Evolutionary conservation across 2,888 invertebrate genomes (phyloP).

Genomic region (Macropis europaea): DNA sequence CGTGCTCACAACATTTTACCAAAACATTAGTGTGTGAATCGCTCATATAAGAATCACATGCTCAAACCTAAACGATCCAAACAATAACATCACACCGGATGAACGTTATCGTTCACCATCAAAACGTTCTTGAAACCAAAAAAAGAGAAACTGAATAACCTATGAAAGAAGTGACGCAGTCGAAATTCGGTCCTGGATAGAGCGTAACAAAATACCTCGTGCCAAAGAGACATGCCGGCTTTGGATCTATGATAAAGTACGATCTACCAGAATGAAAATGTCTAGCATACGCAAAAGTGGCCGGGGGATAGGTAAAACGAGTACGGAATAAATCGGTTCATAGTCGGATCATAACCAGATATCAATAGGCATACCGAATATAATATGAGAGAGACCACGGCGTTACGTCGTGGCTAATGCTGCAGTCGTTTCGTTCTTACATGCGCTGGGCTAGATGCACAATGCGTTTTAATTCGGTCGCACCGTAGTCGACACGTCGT

Average conservation of each 20-base stretch:
- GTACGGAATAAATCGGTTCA: constrained; percentile 14
- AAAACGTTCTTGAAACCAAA: too few relatives aligned
- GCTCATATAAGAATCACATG: too few relatives aligned
- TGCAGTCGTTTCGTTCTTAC: constrained; percentile 69
- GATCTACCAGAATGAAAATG: constrained; percentile 34
- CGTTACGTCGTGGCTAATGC: constrained; percentile 55
- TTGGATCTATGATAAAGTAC: constrained; percentile 16
- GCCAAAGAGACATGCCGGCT: constrained; percentile 49
- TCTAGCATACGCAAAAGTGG: background rate
- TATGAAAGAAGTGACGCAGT: too few relatives aligned
- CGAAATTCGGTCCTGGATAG: constrained; percentile 37
- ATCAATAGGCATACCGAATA: constrained; percentile 58
- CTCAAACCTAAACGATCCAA: too few relatives aligned
- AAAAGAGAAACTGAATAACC: too few relatives aligned
- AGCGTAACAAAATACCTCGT: constrained; percentile 33
- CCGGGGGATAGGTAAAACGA: background rate
- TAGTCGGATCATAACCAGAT: constrained; percentile 40
- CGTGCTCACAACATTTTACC: too few relatives aligned
- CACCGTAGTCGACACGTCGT: constrained; percentile 64
- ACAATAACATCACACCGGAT: too few relatives aligned
- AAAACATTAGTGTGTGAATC: too few relatives aligned
- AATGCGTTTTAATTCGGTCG: constrained; percentile 80
- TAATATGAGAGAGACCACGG: constrained; percentile 59
- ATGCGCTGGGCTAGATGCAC: constrained; percentile 80
- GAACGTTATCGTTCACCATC: too few relatives aligned